These are phyloP conservation scores for Zonitis immaculata DNA, from an alignment of 2,888 invertebrate genomes.

Conservation along the genomic window DNA sequence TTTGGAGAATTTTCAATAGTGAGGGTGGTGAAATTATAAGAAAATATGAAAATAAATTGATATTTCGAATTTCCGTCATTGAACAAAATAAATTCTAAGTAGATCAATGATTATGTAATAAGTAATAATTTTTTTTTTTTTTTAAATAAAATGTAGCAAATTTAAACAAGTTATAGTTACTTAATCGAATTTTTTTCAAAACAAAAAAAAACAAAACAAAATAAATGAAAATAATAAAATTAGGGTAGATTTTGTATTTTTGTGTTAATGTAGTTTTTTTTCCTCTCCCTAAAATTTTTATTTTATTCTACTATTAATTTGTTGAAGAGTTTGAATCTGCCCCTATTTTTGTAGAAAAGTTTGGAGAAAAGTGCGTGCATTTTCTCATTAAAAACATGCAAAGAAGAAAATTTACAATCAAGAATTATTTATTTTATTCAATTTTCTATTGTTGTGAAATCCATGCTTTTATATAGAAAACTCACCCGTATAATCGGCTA, in stretches of 20 bases:
- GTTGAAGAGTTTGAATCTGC: conserved; percentile 26
- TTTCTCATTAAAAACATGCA: no score
- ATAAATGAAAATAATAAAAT: conserved; percentile 3
- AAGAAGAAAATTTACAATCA: conserved; percentile 17
- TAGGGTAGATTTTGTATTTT: neutral
- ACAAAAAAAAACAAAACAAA: conserved; percentile 1
- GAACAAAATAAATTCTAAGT: conserved; percentile 29
- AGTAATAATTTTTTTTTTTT: neutral
- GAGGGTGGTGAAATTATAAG: no score
- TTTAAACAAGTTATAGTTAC: neutral
- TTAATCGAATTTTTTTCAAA: neutral
- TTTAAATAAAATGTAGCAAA: neutral
- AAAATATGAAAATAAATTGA: no score
- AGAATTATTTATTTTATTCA: no score
- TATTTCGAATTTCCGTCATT: conserved; percentile 25
- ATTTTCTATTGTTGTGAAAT: no score
- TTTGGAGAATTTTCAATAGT: no score
- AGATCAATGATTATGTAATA: conserved; percentile 20
- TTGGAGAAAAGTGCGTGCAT: conserved; percentile 25
- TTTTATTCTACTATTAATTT: no score
- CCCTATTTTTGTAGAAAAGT: conserved; percentile 35
- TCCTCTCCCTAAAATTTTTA: no score
- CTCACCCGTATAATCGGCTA: conserved; percentile 83
- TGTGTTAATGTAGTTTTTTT: conserved; percentile 1
- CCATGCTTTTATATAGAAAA: no score